Conservation (phyloP, 30 jellyfish, hydroid and myxozoan genomes). For the Hydractinia symbiolongicarpus region DNA sequence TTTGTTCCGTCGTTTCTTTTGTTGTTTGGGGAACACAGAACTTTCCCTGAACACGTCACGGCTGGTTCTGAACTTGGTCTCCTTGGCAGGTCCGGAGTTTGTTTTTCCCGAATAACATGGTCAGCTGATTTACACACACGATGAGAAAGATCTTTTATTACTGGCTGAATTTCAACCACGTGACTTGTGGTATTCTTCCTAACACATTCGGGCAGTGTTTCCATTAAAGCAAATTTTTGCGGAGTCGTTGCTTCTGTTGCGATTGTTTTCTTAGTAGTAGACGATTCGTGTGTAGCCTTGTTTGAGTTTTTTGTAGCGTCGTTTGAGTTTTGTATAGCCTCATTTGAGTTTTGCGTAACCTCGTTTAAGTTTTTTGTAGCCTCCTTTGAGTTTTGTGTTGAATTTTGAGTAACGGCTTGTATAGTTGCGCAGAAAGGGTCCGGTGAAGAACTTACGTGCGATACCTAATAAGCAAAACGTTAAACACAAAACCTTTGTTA, state of each 20-base stretch:
- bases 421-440: too few relatives aligned
- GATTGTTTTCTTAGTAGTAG: not conserved
- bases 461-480: too few relatives aligned
- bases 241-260: too few relatives aligned
- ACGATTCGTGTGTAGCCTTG: not conserved
- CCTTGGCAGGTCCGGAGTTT: not conserved
- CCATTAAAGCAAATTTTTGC: too few relatives aligned
- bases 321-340: not conserved
- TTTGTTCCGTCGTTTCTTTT: not conserved
- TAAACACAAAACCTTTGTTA: too few relatives aligned
- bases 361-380: too few relatives aligned
- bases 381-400: too few relatives aligned
- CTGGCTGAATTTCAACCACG: not conserved
- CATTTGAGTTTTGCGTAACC: too few relatives aligned
- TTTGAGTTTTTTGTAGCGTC: not conserved
- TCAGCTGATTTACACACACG: slow-evolving; percentile 12
- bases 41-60: not conserved
- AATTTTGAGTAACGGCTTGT: too few relatives aligned
- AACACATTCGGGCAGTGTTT: not conserved
- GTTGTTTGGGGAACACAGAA: not conserved
- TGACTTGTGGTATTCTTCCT: not conserved
- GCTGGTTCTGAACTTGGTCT: slow-evolving; percentile 1
- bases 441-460: too few relatives aligned
- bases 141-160: not conserved
- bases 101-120: not conserved